phyloP scores from a whole-genome alignment of 2,888 invertebrate genomes.

The Spisula solida region DNA sequence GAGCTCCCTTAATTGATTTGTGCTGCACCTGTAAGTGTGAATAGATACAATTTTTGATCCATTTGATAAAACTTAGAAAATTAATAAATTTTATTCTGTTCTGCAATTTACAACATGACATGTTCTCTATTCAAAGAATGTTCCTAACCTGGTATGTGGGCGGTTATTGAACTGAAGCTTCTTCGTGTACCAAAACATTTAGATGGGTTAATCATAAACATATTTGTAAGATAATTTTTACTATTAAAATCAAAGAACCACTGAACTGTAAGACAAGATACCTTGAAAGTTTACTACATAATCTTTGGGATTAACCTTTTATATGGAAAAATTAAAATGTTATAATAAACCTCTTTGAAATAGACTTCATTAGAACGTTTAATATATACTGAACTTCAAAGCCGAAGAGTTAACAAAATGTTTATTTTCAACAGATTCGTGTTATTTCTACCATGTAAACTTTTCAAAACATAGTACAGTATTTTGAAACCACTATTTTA shows the following conservation, averaged over 20 bases:
- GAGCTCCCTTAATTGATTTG: too few relatives aligned
- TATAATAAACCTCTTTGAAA: conserved; percentile 1
- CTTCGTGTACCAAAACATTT: neutral
- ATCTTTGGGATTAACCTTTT: neutral
- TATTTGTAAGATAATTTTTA: neutral
- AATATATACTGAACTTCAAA: neutral
- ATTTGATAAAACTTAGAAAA: too few relatives aligned
- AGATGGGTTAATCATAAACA: neutral
- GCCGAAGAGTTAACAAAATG: neutral
- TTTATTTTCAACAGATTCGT: conserved; percentile 8
- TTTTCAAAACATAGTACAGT: neutral
- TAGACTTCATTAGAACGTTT: neutral
- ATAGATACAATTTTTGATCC: too few relatives aligned
- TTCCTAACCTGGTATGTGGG: neutral
- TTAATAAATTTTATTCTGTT: too few relatives aligned
- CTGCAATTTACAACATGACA: too few relatives aligned
- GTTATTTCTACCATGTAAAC: neutral
- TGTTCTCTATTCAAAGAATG: neutral
- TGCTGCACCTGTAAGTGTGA: too few relatives aligned
- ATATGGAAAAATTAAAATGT: neutral
- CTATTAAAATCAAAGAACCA: neutral
- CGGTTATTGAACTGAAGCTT: neutral
- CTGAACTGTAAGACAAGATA: neutral
- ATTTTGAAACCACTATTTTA: conserved; percentile 37
- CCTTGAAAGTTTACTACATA: neutral